A percentile compares a stretch with the other conserved stretches of the same genome.
phyloP scores from a whole-genome alignment of 2,797 vertebrate species.

The Coranthus polyacanthus region DNA sequence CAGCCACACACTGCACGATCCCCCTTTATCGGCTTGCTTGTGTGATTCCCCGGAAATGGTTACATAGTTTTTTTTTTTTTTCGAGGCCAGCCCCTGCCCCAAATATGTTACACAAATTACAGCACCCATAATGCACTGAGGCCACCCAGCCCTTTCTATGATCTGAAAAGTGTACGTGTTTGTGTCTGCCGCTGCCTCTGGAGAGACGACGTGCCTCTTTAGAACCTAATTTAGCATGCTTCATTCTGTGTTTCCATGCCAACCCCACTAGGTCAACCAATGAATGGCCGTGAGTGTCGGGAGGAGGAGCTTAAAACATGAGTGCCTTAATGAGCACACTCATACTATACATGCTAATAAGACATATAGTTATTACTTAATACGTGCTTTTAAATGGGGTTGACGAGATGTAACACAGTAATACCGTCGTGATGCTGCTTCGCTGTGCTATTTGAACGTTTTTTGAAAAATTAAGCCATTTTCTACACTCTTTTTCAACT shows the following conservation, averaged over 20 bases:
- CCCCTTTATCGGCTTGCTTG: constrained; percentile 22
- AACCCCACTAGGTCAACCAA: constrained; percentile 87
- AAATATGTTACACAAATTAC: constrained; percentile 56
- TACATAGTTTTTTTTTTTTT: constrained; percentile 1
- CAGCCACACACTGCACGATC: constrained; percentile 8
- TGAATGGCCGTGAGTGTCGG: constrained; percentile 49
- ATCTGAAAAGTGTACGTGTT: constrained; percentile 52
- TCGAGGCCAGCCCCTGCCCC: constrained; percentile 16
- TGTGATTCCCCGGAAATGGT: constrained; percentile 13
- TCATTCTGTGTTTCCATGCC: constrained; percentile 84
- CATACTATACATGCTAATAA: constrained; percentile 42
- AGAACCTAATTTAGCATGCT: constrained; percentile 83
- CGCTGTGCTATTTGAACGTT: not conserved
- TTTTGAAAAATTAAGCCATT: no score
- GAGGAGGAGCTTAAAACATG: constrained; percentile 67
- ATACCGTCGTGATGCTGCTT: not conserved
- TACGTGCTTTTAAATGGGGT: not conserved
- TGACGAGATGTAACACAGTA: not conserved
- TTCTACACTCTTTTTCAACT: no score
- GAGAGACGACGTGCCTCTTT: constrained; percentile 75
- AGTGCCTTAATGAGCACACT: constrained; percentile 66
- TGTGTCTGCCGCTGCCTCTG: constrained; percentile 71
- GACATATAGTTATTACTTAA: constrained; percentile 12
- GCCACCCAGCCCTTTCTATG: constrained; percentile 37
- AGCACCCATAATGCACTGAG: constrained; percentile 55